phyloP scores from a whole-genome alignment of 2,797 vertebrate genomes.

The Coccyzus lansbergi region DNA sequence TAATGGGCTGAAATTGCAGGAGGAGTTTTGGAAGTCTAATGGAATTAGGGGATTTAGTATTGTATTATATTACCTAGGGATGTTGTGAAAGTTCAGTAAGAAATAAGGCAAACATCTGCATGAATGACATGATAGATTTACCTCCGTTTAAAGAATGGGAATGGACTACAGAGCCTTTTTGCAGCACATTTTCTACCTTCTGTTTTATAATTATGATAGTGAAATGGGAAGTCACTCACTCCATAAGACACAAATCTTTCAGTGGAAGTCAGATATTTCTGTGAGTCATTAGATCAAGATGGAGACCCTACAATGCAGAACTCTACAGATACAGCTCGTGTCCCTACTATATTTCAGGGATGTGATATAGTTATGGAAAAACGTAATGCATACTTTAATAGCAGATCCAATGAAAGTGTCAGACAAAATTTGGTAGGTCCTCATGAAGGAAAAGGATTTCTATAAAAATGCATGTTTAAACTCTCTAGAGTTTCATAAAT shows the following conservation, averaged over 20 bases:
- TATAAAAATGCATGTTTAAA: not conserved
- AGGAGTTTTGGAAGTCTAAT: not conserved
- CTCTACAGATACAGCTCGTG: not conserved
- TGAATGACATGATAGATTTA: not conserved
- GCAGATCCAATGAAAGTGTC: not conserved
- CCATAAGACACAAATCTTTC: not conserved
- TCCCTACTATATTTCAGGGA: not conserved
- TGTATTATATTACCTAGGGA: not conserved
- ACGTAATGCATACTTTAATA: not conserved
- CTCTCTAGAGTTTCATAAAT: not conserved
- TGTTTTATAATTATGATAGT: not conserved
- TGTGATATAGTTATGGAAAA: not conserved
- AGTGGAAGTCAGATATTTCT: not conserved
- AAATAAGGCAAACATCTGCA: conserved; percentile 1
- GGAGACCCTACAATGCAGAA: not conserved
- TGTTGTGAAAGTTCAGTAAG: not conserved
- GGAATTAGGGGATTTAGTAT: not conserved
- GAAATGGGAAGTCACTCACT: not conserved
- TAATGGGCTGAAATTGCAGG: not conserved
- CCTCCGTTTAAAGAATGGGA: not conserved
- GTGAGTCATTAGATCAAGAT: not conserved
- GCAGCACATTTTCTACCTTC: not conserved
- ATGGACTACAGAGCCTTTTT: not conserved
- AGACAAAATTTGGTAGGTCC: not conserved
- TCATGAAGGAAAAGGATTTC: not conserved